Conservation (phyloP, 2,113 vertebrate species). For the Arothron firmamentum region DNA sequence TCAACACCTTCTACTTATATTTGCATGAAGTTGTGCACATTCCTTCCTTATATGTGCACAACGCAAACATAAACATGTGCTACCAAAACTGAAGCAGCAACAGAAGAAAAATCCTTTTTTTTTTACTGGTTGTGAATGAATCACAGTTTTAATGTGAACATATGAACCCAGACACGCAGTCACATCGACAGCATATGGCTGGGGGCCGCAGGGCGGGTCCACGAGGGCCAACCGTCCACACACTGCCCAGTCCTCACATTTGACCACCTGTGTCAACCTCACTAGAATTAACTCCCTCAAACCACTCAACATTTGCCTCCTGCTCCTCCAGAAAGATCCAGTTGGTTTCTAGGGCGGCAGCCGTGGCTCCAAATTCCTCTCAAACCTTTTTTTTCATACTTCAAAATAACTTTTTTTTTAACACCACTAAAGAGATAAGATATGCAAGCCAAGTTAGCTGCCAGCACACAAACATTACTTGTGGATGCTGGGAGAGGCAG, state of each 20-base stretch:
- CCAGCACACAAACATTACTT: conserved; percentile 33
- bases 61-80: conserved; percentile 20
- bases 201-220: conserved; percentile 19
- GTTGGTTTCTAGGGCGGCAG: no score
- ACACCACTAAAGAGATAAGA: no score
- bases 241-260: conserved; percentile 29
- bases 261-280: conserved; percentile 47
- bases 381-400: not conserved
- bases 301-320: no score
- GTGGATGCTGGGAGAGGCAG: conserved; percentile 32
- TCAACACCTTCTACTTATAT: no score
- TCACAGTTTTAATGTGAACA: conserved; percentile 33
- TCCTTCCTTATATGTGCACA: no score
- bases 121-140: conserved; percentile 36
- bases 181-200: conserved; percentile 44
- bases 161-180: conserved; percentile 8
- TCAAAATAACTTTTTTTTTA: no score
- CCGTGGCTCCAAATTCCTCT: no score
- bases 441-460: conserved; percentile 3
- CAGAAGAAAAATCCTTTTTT: conserved; percentile 7
- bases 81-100: no score
- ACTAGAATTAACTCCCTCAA: not conserved
- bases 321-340: no score
- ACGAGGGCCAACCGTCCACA: conserved; percentile 37
- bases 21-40: no score